Base-by-base conservation (phyloP, 2,797 vertebrate genomes). In the Platyrinchus mystaceus region DNA sequence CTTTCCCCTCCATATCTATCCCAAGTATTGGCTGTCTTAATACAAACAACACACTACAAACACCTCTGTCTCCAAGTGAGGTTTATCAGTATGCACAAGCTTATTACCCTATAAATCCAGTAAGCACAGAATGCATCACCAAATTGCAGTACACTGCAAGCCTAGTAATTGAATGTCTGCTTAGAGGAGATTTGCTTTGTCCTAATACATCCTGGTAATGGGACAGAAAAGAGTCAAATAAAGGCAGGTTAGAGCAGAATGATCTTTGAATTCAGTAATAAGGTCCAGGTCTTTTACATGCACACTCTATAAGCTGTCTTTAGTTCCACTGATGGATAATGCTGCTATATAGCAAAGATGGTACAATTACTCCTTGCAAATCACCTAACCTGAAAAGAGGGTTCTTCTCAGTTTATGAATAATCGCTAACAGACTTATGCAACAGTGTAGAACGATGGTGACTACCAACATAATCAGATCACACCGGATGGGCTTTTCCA, bases 111-210 rank as follows among this genome's bases (percentile, higher is more conserved):
- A 43, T 74, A 90, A 95, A 94, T 92, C 74, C 89, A 80, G 71
- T 44, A 44, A 88, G 67, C 53, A 50, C 44, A 78, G 69, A 79
- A 89, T 24, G 44, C 73, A 87, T 70, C 89, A 58, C 63, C 63
- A 75, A 87, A 89, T 53, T 90, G 69, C 81, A 73, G 36, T 4
- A 34, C 55, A 27, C 7, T 46, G 70, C 60, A 77, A 84, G 59
- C 41, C 70, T 12, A 2, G 70, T 87, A 96, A 93, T 59, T 92
- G 95, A 94, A 95, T 55, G 67, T 74, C 67, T 92, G 28, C 85
- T 94, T 92, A 73, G 75, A 94, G 39, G 69, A 89, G 60, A 82
- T 93, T 93, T 84, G 67, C 80, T 95, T 89, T 87, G 66, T 80
- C 68, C 89, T 93, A 74, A 83, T 81, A 89, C 12, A 70, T 37